Evolutionary conservation across 2,888 invertebrate species (phyloP).

Genomic region (Ecdyonurus torrentis): DNA sequence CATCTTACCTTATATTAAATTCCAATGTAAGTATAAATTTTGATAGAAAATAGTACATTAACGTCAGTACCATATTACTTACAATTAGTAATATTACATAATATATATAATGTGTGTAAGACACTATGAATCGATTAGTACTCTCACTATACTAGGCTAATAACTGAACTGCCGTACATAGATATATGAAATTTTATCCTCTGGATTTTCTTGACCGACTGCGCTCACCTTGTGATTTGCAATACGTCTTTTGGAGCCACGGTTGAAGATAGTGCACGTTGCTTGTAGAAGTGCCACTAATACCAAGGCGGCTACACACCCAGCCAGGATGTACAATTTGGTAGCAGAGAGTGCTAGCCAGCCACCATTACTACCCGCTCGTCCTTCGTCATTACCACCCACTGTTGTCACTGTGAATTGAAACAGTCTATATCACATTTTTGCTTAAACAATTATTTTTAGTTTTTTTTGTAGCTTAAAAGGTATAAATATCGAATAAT

Average conservation of each 20-base stretch:
- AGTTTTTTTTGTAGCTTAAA: too few relatives aligned
- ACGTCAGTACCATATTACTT: too few relatives aligned
- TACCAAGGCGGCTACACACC: conserved; percentile 61
- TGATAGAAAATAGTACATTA: too few relatives aligned
- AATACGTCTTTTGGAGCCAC: not conserved
- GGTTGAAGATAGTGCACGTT: conserved; percentile 57
- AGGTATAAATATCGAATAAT: too few relatives aligned
- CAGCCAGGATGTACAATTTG: conserved; percentile 66
- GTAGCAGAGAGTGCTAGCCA: conserved; percentile 48
- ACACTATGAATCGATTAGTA: too few relatives aligned
- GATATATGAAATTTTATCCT: too few relatives aligned
- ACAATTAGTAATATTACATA: too few relatives aligned
- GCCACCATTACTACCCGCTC: conserved; percentile 1
- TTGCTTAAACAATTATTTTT: too few relatives aligned
- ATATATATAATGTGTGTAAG: too few relatives aligned
- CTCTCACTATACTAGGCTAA: too few relatives aligned
- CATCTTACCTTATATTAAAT: not conserved
- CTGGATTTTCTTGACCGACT: not conserved
- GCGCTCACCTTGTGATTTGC: conserved; percentile 46
- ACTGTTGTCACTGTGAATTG: conserved; percentile 33
- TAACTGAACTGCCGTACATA: too few relatives aligned
- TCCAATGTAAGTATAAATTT: not conserved
- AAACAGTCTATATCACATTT: too few relatives aligned
- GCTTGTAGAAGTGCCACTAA: conserved; percentile 70
- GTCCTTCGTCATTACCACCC: conserved; percentile 9